Base-by-base conservation (phyloP, 2,113 vertebrate genomes). In the Alouatta palliata region DNA sequence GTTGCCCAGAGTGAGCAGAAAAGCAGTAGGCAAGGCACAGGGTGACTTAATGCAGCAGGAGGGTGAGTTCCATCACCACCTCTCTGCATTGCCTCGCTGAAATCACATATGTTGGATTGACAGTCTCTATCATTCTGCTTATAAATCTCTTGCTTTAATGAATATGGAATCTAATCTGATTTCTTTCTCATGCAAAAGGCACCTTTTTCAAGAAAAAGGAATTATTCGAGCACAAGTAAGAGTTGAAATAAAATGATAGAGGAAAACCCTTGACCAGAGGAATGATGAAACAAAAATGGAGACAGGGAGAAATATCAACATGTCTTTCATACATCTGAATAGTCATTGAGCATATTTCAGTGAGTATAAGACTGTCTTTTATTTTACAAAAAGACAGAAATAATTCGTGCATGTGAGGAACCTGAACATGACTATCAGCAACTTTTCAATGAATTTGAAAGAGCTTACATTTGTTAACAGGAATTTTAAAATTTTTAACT, bases 381-480 rank as follows among this genome's bases (percentile, higher is more conserved):
- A 61, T 79, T 84, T 75, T 79, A 90, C 8, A 68, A 54, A 20
- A 88, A 75, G 16, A 88, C 11, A 91, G 56, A 94, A 82, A 96
- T 83, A 90, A 80, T 68, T 58, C 45, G 52, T 68, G 37, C 40
- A 54, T 43, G 5, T 27, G 49, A 84, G 23, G 56, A 20, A 79
- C 11, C 14, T 40, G 27, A 84, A 75, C 11, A 75, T 76, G 40
- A 80, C 3, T 91, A 75, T 80, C 70, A 84, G n/a, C 6, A 76
- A 76, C 35, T 88, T 92, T 87, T 92, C 21, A 66, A 84, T 84
- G 95, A 80, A 84, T 70, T 85, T 89, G 58, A 30, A 96, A 87
- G 25, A 75, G 11, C 14, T 86, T 85, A 70, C 54, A 91, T 35
- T 64, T 84, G 61, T 80, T 87, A 84, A 61, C 19, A 75, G 54